Conservation (phyloP, 2,888 invertebrate genomes). For the Drosophila limbata region DNA sequence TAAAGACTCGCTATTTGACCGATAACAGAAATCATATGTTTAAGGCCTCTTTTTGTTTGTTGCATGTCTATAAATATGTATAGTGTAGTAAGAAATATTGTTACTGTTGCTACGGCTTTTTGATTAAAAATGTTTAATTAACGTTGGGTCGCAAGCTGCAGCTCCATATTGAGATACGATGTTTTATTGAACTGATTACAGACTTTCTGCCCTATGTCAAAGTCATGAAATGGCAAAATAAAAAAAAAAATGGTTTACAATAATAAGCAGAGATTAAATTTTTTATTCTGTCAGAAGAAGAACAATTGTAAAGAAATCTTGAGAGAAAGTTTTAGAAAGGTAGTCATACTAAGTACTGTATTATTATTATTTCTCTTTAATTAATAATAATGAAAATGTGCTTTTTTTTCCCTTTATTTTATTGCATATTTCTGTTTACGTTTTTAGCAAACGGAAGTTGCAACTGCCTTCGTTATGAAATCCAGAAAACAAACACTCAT, state of each 20-base stretch:
- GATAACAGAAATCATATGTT: slow-evolving; percentile 35
- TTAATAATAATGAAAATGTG: not conserved
- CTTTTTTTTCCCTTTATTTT: not conserved
- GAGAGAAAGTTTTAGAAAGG: not conserved
- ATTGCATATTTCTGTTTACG: not conserved
- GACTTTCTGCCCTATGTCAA: slow-evolving; percentile 37
- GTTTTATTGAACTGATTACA: slow-evolving; percentile 43
- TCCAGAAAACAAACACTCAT: slow-evolving; percentile 24
- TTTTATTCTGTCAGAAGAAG: not conserved
- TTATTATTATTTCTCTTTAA: not conserved
- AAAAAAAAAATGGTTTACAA: not conserved
- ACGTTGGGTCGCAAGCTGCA: slow-evolving; percentile 6
- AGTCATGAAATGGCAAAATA: slow-evolving; percentile 16
- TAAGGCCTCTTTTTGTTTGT: slow-evolving; percentile 37
- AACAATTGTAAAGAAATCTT: not conserved
- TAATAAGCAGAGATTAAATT: not conserved
- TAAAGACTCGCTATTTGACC: slow-evolving; percentile 39
- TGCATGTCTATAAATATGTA: slow-evolving; percentile 22
- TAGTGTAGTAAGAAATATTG: slow-evolving; percentile 31
- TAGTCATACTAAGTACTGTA: not conserved
- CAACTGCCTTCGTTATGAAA: slow-evolving; percentile 15
- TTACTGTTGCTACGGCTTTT: slow-evolving; percentile 29
- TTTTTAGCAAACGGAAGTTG: slow-evolving; percentile 12
- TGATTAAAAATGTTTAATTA: slow-evolving; percentile 30
- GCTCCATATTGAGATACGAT: slow-evolving; percentile 26